Base-by-base conservation (phyloP, 2,888 invertebrate genomes). In the Zonitis immaculata region DNA sequence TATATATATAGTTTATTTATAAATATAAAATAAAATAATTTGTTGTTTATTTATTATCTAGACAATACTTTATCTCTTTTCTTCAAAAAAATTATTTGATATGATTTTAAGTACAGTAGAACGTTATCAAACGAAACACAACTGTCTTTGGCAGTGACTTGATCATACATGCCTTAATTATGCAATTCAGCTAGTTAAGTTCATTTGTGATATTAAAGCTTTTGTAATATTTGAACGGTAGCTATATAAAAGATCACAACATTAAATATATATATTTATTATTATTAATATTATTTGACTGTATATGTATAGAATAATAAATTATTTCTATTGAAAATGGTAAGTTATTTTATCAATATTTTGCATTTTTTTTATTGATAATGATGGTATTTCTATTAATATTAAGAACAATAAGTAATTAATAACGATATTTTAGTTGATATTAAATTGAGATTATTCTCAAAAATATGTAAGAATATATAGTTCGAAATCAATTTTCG, bases 111-210 rank as follows among this genome's bases (percentile, higher is more conserved):
- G 39, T 39, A 20, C 11, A 20, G 39, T 39, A 39, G 20, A 39
- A 39, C 39, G 39, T 48, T 25, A 48, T 30, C 26, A 39, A 27
- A 35, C 11, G 26, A 44, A 45, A 27, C 47, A 47, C 45, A 49
- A 51, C 48, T 52, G 49, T 49, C 48, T 55, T 56, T 56, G 45
- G 27, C 32, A 32, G 26, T 43, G 52, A 52, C 55, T 52, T 55
- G 52, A 52, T 52, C 46, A 42, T 42, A 39, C 39, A 49, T 32
- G 49, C 49, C 48, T 64, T 64, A 62, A 62, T 62, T 62, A 59
- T 59, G 65, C 62, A 67, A 67, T 67, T 68, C 63, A 68, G 63
- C 65, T 59, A 61, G 65, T 67, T 68, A 66, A 67, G 49, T 55
- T 60, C 47, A 47, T 56, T 56, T 44, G 46, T 56, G 47, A 43